These are phyloP conservation scores for Osedax fenrisi DNA, from an alignment of 2,888 invertebrate species.

Conservation along the genomic window DNA sequence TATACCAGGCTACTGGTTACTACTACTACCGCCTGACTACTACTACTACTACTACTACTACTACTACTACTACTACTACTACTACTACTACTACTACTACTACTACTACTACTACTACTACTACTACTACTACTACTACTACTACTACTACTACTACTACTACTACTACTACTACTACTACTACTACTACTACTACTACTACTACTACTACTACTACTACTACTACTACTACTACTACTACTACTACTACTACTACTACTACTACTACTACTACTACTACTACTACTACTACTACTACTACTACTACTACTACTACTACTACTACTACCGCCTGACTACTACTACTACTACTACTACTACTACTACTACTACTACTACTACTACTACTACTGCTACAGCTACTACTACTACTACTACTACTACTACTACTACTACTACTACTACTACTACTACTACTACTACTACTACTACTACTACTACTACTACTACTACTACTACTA, in stretches of 20 bases:
- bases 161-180: slow-evolving; percentile 27
- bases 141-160: slow-evolving; percentile 29
- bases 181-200: slow-evolving; percentile 26
- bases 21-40: too few relatives aligned
- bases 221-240: slow-evolving; percentile 26
- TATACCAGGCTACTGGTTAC: slow-evolving; percentile 43
- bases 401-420: too few relatives aligned
- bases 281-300: slow-evolving; percentile 26
- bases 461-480: too few relatives aligned
- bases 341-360: slow-evolving; percentile 27
- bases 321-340: too few relatives aligned
- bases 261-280: slow-evolving; percentile 26
- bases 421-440: too few relatives aligned
- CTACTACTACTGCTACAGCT: too few relatives aligned
- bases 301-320: slow-evolving; percentile 25
- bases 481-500: too few relatives aligned
- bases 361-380: slow-evolving; percentile 25
- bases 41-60: too few relatives aligned
- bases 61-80: slow-evolving; percentile 29
- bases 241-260: slow-evolving; percentile 26
- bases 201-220: slow-evolving; percentile 26
- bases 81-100: slow-evolving; percentile 30
- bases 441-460: too few relatives aligned
- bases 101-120: slow-evolving; percentile 30
- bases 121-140: slow-evolving; percentile 29